Evolutionary conservation across 2,888 invertebrate species (phyloP), one percentile per base, ranked within the genome.

Genomic region (Sminthurinus aureus): DNA sequence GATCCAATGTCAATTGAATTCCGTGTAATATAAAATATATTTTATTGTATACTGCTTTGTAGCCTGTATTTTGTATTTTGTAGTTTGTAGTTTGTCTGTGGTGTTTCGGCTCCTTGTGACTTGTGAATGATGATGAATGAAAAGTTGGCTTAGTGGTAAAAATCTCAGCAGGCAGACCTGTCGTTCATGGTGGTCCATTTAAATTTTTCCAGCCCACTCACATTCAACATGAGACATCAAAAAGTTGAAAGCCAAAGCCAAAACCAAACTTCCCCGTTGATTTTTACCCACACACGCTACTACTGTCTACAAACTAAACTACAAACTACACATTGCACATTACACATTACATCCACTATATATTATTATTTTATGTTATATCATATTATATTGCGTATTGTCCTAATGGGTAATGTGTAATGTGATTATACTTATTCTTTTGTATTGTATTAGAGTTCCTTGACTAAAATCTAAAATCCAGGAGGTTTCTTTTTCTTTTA

Each of bases 141-240:
- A 85, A 85, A 24, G 13, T 84, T 83, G 83, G 81, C 71, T 85
- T 77, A 82, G 81, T 79, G 64, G 79, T 66, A 74, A 67, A 83
- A 71, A 82, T 77, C 83, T 75, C 83, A 81, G 83, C 83, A 67
- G 79, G 83, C 83, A 58, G 76, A 58, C 38, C 76, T 85, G 82
- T 84, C 84, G 82, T 82, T 82, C 79, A 74, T 79, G 85, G 84
- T 85, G 84, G 83, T 85, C 85, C 75, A 76, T 51, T 50, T 52
- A 69, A 50, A 69, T 80, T 24, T 51, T 80, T 51, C 71, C 80
- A 71, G 67, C 80, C 73, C 76, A 82, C 66, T 20, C 18, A 2
- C 58, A 58, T 58, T 13, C 58, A 15, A 58, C 38, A 38, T 38
- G 1, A 38, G 38, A 38, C 38, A 4, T 38, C 3, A 38, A 38